Evolutionary conservation across 2,888 invertebrate genomes (phyloP).

Genomic region (Tenodera sinensis): DNA sequence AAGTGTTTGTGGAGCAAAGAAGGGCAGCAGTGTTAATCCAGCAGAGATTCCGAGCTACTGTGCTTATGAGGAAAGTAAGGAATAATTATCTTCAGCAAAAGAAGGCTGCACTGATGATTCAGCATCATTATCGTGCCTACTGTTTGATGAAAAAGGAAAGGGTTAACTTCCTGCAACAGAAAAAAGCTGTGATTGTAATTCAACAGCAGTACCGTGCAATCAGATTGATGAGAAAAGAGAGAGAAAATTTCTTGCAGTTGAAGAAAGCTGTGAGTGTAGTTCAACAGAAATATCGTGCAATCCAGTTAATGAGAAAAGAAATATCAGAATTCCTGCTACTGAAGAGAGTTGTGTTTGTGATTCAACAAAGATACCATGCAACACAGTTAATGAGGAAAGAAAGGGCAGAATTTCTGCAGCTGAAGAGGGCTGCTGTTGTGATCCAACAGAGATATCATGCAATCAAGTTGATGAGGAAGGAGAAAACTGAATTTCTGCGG

Average conservation of each 20-base stretch:
- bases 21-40: not conserved
- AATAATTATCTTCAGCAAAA: not conserved
- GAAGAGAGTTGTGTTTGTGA: not conserved
- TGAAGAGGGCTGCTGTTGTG: not conserved
- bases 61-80: not conserved
- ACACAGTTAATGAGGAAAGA: not conserved
- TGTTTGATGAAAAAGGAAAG: not conserved
- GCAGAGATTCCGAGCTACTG: not conserved
- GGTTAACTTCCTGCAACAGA: not conserved
- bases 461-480: not conserved
- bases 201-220: not conserved
- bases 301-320: not conserved
- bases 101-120: not conserved
- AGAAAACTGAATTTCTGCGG: not conserved
- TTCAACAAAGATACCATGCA: not conserved
- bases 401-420: not conserved
- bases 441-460: constrained; percentile 4
- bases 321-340: not conserved
- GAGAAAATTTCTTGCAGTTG: not conserved
- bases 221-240: not conserved
- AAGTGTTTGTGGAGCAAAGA: not conserved
- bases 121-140: not conserved
- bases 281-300: constrained; percentile 1
- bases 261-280: not conserved
- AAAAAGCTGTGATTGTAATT: not conserved